Evolutionary conservation across 1,140 invertebrate genomes (phyloP).

Genomic region (Coenobita brevimanus): DNA sequence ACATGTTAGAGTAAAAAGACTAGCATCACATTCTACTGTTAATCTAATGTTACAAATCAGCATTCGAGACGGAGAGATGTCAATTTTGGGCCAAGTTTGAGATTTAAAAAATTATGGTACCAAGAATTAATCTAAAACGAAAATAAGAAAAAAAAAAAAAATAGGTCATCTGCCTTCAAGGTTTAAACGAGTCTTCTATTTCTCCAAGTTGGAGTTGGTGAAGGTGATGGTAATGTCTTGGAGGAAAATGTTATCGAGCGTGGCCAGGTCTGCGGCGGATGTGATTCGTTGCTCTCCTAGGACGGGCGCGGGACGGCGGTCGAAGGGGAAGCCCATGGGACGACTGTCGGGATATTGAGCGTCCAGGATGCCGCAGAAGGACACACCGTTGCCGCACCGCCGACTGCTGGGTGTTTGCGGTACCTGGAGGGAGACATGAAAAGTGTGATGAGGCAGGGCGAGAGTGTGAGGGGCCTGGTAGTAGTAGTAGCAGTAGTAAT

Average conservation of each 20-base stretch:
- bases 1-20: too few species aligned
- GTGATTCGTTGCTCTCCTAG: not conserved
- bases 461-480: too few species aligned
- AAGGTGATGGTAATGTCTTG: constrained; percentile 42
- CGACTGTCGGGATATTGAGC: constrained; percentile 82
- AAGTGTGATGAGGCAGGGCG: not conserved
- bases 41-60: too few species aligned
- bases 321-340: constrained; percentile 87
- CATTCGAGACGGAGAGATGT: too few species aligned
- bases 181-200: too few species aligned
- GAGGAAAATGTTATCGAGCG: constrained; percentile 14
- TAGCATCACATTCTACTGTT: too few species aligned
- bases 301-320: constrained; percentile 77
- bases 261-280: not conserved
- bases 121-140: too few species aligned
- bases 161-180: too few species aligned
- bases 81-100: too few species aligned
- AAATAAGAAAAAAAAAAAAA: too few species aligned
- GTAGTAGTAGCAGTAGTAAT: too few species aligned
- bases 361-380: constrained; percentile 84
- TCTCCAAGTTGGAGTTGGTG: not conserved
- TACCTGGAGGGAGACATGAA: constrained; percentile 34
- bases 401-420: not conserved
- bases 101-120: too few species aligned
- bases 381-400: constrained; percentile 80